Conservation (phyloP, 2,888 invertebrate genomes). For the Dolichopus griseipennis region DNA sequence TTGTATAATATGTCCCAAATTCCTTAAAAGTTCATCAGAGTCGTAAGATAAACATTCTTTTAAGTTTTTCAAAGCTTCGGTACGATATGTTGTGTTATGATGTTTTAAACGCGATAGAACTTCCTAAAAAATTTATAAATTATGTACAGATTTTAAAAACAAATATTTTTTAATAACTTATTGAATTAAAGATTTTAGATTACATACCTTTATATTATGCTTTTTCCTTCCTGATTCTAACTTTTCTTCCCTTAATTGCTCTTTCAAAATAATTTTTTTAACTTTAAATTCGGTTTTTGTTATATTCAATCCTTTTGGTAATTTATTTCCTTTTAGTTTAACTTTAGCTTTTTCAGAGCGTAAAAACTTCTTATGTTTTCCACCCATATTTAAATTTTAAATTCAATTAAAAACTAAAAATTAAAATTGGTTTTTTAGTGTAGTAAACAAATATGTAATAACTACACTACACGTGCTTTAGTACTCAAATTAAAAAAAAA, state of each 20-base stretch:
- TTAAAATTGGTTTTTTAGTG: too few species aligned
- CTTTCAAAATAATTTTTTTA: slow-evolving; percentile 72
- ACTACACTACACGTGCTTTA: too few species aligned
- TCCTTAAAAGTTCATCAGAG: slow-evolving; percentile 42
- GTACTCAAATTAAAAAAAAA: too few species aligned
- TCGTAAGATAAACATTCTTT: slow-evolving; percentile 41
- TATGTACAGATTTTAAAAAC: background rate
- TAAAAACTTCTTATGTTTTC: slow-evolving; percentile 60
- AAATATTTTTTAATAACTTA: too few species aligned
- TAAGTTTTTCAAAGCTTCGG: slow-evolving; percentile 34
- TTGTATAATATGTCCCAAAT: slow-evolving; percentile 60
- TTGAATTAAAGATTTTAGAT: background rate
- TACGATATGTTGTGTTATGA: slow-evolving; percentile 38
- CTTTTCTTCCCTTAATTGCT: slow-evolving; percentile 58
- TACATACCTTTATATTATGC: slow-evolving; percentile 52
- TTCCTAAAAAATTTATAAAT: slow-evolving; percentile 28
- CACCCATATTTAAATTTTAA: slow-evolving; percentile 31
- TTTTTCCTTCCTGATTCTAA: slow-evolving; percentile 62
- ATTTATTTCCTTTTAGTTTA: slow-evolving; percentile 70
- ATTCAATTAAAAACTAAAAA: too few species aligned
- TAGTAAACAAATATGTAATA: too few species aligned
- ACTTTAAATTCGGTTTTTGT: slow-evolving; percentile 85
- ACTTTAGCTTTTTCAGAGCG: slow-evolving; percentile 83
- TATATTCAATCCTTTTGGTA: slow-evolving; percentile 82
- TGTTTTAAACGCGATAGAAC: slow-evolving; percentile 47